Evolutionary conservation across 37 sponge, comb jelly and placozoan genomes (phyloP), one percentile per base, ranked within the genome.

Genomic region (Diacarnus erythraeanus): DNA sequence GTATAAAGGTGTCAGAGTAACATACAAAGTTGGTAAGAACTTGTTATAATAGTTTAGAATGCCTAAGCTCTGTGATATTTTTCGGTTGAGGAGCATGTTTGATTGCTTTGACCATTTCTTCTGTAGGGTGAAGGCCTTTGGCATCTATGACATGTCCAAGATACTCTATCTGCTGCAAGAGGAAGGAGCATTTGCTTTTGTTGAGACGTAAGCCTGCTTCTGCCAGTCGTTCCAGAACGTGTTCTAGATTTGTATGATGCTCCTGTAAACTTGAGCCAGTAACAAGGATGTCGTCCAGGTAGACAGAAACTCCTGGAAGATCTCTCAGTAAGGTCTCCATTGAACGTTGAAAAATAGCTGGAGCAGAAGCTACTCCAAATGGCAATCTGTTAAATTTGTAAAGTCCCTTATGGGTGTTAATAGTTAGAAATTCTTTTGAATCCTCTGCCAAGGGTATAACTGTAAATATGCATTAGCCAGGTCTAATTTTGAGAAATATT

Each of bases 1-100:
- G 42, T 86, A 71, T 3, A 88, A 44, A 22, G 84, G 79, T 18
- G 83, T 67, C n/a, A 83, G 72, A 20, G 26, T 39, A 26, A 64
- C 59, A 40, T 77, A 29, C 10, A 88, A 66, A 38, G 77, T 64
- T 17, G 89, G 78, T 26, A 71, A 42, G 17, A 40, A 40, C 25
- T 71, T 65, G 2, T 3, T 40, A 42, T 71, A 71, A 71, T 71
- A 71, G 25, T 71, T 71, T 22, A 71, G 22, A 18, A 71, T n/a
- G 9, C 71, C 43, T 1, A 71, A n/a, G 38, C 20, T 68, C 38
- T 4, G 43, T 71, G 26, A 71, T 18, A 34, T 68, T 68, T 20
- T 18, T 40, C 6, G 71, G 43, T 17, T 42, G 43, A 35, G 71
- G 71, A 2, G 43, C 71, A 4, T 71, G 42, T n/a, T 40, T 71